Evolutionary conservation across 2,888 invertebrate genomes (phyloP).

Genomic region (Eupeodes latifasciatus): DNA sequence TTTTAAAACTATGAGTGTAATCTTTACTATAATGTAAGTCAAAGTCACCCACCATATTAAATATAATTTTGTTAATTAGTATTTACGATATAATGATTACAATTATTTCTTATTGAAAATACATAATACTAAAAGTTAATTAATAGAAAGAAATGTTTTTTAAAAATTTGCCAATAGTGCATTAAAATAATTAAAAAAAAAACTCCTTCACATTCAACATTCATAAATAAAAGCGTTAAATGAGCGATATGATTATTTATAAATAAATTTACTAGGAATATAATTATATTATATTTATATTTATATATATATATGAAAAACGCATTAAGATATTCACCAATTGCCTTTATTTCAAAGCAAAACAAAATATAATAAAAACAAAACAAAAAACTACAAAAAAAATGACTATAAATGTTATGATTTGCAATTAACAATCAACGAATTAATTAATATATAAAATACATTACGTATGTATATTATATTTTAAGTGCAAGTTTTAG

Average conservation of each 20-base stretch:
- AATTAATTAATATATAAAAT: not conserved
- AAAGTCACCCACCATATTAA: conserved; percentile 12
- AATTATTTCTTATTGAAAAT: not conserved
- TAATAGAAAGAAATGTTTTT: conserved; percentile 26
- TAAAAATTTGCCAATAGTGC: conserved; percentile 58
- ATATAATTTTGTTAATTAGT: not conserved
- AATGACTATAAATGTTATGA: conserved; percentile 32
- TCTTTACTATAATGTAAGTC: not conserved
- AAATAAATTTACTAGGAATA: conserved; percentile 22
- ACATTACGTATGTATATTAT: not conserved
- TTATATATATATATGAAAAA: conserved; percentile 59
- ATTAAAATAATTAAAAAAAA: conserved; percentile 30
- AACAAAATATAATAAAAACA: conserved; percentile 20
- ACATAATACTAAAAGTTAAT: conserved; percentile 6
- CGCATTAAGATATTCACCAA: conserved; percentile 77
- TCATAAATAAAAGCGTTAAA: conserved; percentile 48
- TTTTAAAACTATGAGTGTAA: not conserved
- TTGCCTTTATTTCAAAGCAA: conserved; percentile 78
- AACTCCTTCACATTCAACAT: conserved; percentile 43
- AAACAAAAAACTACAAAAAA: conserved; percentile 14
- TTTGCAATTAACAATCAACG: conserved; percentile 73
- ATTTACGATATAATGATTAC: not conserved
- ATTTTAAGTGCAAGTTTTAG: not conserved
- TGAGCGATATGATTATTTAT: conserved; percentile 22
- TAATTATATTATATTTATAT: not conserved